A percentile compares a stretch with the other conserved stretches of the same genome.
phyloP scores from a whole-genome alignment of 2,888 invertebrate species.

The Tipula lateralis region DNA sequence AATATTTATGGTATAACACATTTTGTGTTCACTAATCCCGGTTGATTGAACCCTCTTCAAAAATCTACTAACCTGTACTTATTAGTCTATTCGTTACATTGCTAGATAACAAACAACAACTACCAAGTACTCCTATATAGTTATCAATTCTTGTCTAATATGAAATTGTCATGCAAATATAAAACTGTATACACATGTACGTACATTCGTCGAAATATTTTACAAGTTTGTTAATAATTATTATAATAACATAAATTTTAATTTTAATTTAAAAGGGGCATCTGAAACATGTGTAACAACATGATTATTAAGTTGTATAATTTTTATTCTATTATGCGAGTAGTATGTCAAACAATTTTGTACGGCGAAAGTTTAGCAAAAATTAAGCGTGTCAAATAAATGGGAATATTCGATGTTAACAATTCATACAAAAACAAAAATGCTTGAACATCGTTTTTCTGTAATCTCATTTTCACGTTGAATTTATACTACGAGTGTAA shows the following conservation, averaged over 20 bases:
- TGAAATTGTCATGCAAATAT: not conserved
- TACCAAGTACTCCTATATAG: not conserved
- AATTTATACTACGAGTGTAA: too few relatives aligned
- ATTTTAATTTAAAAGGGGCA: not conserved
- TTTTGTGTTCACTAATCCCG: not conserved
- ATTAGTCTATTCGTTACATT: not conserved
- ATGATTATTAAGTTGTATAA: not conserved
- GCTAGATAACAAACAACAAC: too few relatives aligned
- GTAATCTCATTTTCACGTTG: too few relatives aligned
- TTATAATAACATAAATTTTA: not conserved
- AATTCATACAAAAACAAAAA: too few relatives aligned
- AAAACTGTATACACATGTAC: not conserved
- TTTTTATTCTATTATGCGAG: not conserved
- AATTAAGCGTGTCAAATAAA: not conserved
- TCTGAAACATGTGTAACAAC: not conserved
- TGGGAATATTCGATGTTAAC: not conserved
- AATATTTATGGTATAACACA: not conserved
- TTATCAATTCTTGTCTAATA: not conserved
- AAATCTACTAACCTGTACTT: not conserved
- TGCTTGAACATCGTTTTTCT: too few relatives aligned
- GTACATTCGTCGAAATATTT: not conserved
- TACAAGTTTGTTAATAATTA: not conserved
- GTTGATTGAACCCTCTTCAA: not conserved
- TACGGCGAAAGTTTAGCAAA: not conserved
- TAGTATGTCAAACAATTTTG: not conserved